Base-by-base conservation (phyloP, 2,888 invertebrate genomes). In the Drosophila emarginata region DNA sequence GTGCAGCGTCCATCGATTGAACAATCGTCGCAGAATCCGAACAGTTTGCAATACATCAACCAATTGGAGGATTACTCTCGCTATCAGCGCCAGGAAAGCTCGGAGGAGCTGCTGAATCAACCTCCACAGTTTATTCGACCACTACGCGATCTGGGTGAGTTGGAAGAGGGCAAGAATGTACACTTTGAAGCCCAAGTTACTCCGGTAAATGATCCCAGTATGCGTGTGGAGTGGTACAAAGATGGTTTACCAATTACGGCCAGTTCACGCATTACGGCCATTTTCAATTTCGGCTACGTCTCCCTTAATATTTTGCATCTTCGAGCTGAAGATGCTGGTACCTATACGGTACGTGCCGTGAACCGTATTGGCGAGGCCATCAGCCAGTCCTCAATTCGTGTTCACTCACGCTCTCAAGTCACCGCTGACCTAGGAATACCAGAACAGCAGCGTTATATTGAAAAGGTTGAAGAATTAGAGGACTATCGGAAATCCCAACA, bases 251-350 rank as follows among this genome's bases (percentile, higher is more conserved):
- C 98, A 28, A 96, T 99, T 89, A 98, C 97, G 93, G 97, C 98
- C 91, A 98, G 99, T 93, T 98, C 98, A 92, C 95, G 98, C 93
- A 98, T 98, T 93, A 97, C 97, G 92, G 97, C 98, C 92, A 97
- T 97, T 94, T 97, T 97, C 95, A 99, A 98, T 95, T 98, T 99
- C 95, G 98, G 98, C 92, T 98, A 98, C 94, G 98, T 98, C 93
- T 97, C 98, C 93, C 96, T 99, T 91, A 98, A 98, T 93, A 98
- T 99, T 93, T 94, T 98, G 95, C 98, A 98, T 95, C 96, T 98
- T 94, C 96, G 98, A 94, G 95, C 96, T 94, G 99, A 99, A 95
- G 99, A 99, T 95, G 96, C 97, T 91, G 98, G 98, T 93, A 96
- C 96, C 92, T 98, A 98, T 89, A 97, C 97, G 87, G 96, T 96